A percentile compares a stretch with the other conserved stretches of the same genome.
These are phyloP conservation scores for Eupithecia pulchellata DNA, from an alignment of 2,888 invertebrate species.

Conservation along the genomic window DNA sequence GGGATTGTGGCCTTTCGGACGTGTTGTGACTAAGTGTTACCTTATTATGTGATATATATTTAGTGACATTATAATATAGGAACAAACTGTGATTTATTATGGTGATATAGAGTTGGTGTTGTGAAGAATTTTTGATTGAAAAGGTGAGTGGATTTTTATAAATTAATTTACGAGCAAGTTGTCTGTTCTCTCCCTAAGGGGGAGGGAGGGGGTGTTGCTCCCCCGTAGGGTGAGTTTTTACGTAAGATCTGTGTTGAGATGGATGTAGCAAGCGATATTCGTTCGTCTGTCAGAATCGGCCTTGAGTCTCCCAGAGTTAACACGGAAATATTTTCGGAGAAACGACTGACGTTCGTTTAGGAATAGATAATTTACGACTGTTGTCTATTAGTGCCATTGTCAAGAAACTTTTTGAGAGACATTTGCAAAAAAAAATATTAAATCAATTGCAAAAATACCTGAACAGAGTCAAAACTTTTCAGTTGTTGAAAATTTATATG, in stretches of 20 bases:
- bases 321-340: conserved; percentile 81
- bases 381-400: conserved; percentile 50
- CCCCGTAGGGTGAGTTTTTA: conserved; percentile 64
- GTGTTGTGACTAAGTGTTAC: conserved; percentile 85
- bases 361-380: conserved; percentile 63
- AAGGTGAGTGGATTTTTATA: conserved; percentile 68
- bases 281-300: conserved; percentile 76
- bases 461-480: neutral
- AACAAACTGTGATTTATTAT: conserved; percentile 84
- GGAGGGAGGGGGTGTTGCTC: conserved; percentile 46
- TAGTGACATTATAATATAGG: conserved; percentile 80
- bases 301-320: conserved; percentile 77
- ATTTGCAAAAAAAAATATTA: conserved; percentile 24
- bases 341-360: conserved; percentile 59
- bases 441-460: neutral
- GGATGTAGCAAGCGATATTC: conserved; percentile 61
- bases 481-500: too few species aligned
- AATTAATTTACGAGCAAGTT: conserved; percentile 64
- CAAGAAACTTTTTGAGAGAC: conserved; percentile 48
- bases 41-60: conserved; percentile 81
- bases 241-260: conserved; percentile 67
- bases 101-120: conserved; percentile 80
- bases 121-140: conserved; percentile 73
- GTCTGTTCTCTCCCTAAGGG: conserved; percentile 47
- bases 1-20: conserved; percentile 82